Conservation (phyloP, 2,888 invertebrate genomes). For the Lasioglossum pauxillum region DNA sequence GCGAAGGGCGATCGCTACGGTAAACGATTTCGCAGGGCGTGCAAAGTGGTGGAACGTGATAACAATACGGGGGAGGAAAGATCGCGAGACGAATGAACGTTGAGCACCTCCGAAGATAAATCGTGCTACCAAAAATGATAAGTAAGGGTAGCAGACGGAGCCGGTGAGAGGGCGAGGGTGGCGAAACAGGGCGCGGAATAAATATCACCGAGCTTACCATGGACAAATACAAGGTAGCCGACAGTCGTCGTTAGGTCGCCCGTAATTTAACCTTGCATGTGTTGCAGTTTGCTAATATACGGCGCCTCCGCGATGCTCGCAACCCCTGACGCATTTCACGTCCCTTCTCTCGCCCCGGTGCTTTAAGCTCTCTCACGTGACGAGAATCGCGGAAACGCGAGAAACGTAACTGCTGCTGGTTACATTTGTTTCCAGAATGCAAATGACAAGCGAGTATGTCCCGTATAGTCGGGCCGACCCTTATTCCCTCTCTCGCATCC, state of each 20-base stretch:
- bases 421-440: constrained; percentile 12
- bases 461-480: neutral
- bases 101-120: constrained; percentile 10
- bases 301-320: constrained; percentile 17
- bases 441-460: constrained; percentile 10
- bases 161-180: constrained; percentile 9
- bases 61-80: neutral
- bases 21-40: neutral
- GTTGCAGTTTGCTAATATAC: constrained; percentile 42
- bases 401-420: neutral
- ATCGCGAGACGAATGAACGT: neutral
- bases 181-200: constrained; percentile 28
- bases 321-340: neutral
- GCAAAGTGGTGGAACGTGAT: neutral
- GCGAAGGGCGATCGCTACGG: neutral
- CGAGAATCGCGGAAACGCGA: constrained; percentile 23
- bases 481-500: neutral
- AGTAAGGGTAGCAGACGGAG: neutral
- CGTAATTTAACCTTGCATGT: constrained; percentile 23
- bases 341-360: neutral
- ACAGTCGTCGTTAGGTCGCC: constrained; percentile 8
- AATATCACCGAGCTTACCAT: constrained; percentile 18
- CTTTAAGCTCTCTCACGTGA: constrained; percentile 39
- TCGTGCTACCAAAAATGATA: constrained; percentile 12
- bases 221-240: neutral